A percentile compares a stretch with the other conserved stretches of the same genome.
Conservation (phyloP, 2,888 invertebrate species). For the Chalcosyrphus nemorum region DNA sequence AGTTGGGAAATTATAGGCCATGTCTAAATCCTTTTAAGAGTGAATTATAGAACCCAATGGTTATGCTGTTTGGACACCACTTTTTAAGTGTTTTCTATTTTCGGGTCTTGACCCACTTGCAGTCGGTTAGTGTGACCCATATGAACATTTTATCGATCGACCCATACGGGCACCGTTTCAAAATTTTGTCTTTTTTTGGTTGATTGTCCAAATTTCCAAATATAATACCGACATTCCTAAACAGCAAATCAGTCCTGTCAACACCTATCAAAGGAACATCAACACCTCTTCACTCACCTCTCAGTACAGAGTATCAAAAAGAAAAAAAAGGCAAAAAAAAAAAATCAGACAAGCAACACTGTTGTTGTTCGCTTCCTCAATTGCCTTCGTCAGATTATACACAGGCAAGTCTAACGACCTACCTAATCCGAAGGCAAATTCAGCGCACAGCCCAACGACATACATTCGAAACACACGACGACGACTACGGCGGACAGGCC, state of each 20-base stretch:
- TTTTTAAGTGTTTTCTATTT: no score
- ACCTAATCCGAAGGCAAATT: slow-evolving; percentile 57
- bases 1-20: no score
- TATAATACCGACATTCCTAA: neutral
- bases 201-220: neutral
- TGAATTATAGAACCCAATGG: no score
- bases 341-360: slow-evolving; percentile 7
- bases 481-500: no score
- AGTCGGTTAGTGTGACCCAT: no score
- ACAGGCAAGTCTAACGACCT: slow-evolving; percentile 41
- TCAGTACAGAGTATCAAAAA: neutral
- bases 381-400: slow-evolving; percentile 31
- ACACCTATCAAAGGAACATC: slow-evolving; percentile 18
- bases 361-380: slow-evolving; percentile 3
- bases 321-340: neutral
- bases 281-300: neutral
- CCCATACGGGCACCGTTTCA: no score
- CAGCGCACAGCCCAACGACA: slow-evolving; percentile 32
- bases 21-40: no score
- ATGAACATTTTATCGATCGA: no score
- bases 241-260: slow-evolving; percentile 16
- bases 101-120: no score
- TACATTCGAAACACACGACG: neutral
- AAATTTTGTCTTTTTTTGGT: neutral
- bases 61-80: no score